Conservation (phyloP, 2,113 vertebrate genomes). For the Pteruthius melanotis region DNA sequence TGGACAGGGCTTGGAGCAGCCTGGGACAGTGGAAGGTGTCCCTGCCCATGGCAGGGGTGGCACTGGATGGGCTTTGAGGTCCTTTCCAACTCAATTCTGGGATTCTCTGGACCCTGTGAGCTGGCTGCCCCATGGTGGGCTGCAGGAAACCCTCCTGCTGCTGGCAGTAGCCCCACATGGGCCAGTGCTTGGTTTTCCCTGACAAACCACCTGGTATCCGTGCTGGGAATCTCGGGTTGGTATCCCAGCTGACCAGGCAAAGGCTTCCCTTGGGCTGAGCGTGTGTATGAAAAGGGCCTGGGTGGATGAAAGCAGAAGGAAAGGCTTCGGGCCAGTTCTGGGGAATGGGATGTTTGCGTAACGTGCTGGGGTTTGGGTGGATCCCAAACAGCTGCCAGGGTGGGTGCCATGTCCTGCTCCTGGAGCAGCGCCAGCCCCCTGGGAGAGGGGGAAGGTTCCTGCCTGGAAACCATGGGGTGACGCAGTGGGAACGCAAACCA, state of each 20-base stretch:
- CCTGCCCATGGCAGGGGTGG: not conserved
- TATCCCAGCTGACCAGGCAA: not conserved
- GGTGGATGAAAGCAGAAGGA: not conserved
- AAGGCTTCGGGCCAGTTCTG: not conserved
- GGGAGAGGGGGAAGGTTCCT: not conserved
- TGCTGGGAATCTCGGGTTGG: fast-evolving
- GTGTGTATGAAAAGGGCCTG: not conserved
- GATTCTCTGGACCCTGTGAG: not conserved
- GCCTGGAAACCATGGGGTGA: not conserved
- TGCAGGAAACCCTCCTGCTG: not conserved
- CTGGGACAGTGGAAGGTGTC: not conserved
- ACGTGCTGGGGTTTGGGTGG: not conserved
- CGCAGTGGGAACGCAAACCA: not conserved
- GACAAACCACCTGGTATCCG: not conserved
- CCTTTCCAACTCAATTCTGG: not conserved
- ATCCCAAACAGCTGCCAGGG: not conserved
- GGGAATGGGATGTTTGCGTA: not conserved
- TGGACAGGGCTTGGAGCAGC: not conserved
- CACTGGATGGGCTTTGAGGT: not conserved
- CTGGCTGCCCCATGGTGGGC: not conserved
- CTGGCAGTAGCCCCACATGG: not conserved
- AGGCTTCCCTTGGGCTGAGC: not conserved
- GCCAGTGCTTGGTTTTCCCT: not conserved
- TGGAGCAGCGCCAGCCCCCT: fast-evolving
- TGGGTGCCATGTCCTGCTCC: not conserved